phyloP scores from a whole-genome alignment of 1,140 invertebrate species.

The Tachypleus tridentatus region DNA sequence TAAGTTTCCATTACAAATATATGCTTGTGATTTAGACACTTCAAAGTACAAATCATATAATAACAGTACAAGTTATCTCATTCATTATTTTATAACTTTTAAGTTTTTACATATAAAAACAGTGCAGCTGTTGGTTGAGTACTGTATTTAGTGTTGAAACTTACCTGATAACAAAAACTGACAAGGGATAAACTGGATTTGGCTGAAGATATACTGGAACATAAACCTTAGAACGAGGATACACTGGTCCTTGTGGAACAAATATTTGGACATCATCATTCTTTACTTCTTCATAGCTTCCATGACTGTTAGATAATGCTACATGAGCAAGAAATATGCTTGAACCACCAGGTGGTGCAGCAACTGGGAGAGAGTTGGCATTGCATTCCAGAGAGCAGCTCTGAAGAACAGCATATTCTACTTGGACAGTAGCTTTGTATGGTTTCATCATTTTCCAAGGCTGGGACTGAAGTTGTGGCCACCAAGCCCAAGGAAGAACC shows the following conservation, averaged over 20 bases:
- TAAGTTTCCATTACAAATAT: too few relatives aligned
- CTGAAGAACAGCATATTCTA: slow-evolving; percentile 62
- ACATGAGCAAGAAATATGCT: slow-evolving; percentile 44
- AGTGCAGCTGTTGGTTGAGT: too few relatives aligned
- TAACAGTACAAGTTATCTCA: too few relatives aligned
- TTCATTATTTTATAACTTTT: too few relatives aligned
- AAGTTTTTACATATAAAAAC: too few relatives aligned
- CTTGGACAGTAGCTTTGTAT: slow-evolving; percentile 54
- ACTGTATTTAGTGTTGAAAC: too few relatives aligned
- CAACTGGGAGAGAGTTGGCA: slow-evolving; percentile 6
- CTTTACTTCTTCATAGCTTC: slow-evolving; percentile 60
- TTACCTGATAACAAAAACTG: slow-evolving; percentile 69
- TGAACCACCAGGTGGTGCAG: slow-evolving; percentile 8
- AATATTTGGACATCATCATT: slow-evolving; percentile 65
- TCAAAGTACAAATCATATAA: too few relatives aligned
- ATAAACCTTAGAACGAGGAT: slow-evolving; percentile 74
- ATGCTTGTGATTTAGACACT: too few relatives aligned
- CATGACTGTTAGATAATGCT: slow-evolving; percentile 56
- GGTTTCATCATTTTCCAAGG: slow-evolving; percentile 40
- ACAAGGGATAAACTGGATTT: slow-evolving; percentile 42
- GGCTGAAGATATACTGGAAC: slow-evolving; percentile 69
- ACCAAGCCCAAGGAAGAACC: slow-evolving; percentile 72
- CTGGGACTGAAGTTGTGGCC: slow-evolving; percentile 36
- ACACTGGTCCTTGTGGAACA: slow-evolving; percentile 69
- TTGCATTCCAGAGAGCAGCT: slow-evolving; percentile 19